Evolutionary conservation across 2,888 invertebrate species (phyloP).

Genomic region (Erebia aethiops): DNA sequence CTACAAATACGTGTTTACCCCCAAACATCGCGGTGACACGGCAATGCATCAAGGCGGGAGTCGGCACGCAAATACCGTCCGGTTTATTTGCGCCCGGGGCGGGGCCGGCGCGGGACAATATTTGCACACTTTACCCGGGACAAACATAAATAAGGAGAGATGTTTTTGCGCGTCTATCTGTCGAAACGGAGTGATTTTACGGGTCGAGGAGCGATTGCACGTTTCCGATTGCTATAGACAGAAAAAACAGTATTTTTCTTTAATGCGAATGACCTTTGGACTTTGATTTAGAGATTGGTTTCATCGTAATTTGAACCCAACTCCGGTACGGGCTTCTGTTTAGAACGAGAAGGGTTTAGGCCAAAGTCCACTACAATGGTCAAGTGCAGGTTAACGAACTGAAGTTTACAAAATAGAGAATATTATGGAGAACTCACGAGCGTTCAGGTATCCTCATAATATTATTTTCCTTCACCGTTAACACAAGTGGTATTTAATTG

Average conservation of each 20-base stretch:
- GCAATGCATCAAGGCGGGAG: conserved; percentile 23
- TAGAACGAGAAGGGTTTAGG: no score
- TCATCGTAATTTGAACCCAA: not conserved
- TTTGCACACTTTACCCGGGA: conserved; percentile 30
- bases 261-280: not conserved
- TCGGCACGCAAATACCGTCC: conserved; percentile 19
- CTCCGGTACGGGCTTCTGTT: no score
- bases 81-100: conserved; percentile 13
- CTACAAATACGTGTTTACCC: conserved; percentile 11
- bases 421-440: no score
- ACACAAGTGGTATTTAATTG: no score
- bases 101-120: conserved; percentile 17
- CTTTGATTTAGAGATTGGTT: not conserved
- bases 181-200: conserved; percentile 29
- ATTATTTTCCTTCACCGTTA: no score
- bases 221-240: not conserved
- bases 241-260: conserved; percentile 1
- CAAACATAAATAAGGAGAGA: conserved; percentile 32
- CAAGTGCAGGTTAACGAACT: no score
- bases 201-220: conserved; percentile 21
- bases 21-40: conserved; percentile 17
- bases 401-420: no score
- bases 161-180: conserved; percentile 29
- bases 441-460: no score
- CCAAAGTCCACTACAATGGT: no score